Conservation (phyloP, 2,888 invertebrate genomes). For the Sabellastarte sp. region DNA sequence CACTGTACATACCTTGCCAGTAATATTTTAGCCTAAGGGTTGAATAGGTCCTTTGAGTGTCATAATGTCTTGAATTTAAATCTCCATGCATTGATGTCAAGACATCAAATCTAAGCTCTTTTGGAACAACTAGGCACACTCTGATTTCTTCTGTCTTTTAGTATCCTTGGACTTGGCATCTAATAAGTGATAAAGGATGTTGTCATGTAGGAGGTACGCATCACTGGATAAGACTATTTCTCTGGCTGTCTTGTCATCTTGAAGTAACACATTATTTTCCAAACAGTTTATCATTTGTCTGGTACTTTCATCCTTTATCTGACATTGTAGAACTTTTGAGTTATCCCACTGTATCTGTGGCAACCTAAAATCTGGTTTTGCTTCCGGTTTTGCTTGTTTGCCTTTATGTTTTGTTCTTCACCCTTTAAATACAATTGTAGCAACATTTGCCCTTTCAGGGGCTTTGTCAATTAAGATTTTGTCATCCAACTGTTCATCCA, state of each 20-base stretch:
- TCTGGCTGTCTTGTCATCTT: neutral
- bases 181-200: neutral
- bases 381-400: neutral
- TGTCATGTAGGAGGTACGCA: neutral
- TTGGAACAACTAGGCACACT: neutral
- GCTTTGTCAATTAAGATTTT: neutral
- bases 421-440: neutral
- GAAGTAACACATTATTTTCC: neutral
- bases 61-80: neutral
- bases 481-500: neutral
- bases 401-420: neutral
- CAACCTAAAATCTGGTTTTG: too few relatives aligned
- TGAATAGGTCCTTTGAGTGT: neutral
- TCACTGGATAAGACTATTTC: neutral
- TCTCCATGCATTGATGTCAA: neutral
- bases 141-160: neutral
- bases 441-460: neutral
- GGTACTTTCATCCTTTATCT: neutral
- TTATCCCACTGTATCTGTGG: too few relatives aligned
- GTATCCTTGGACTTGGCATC: neutral
- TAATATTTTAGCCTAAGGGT: neutral
- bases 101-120: neutral
- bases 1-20: neutral
- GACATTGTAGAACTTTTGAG: neutral
- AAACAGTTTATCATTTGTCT: neutral